A percentile compares a stretch with the other conserved stretches of the same genome.
phyloP scores from a whole-genome alignment of 2,888 invertebrate genomes.

The Eilema griseolum region DNA sequence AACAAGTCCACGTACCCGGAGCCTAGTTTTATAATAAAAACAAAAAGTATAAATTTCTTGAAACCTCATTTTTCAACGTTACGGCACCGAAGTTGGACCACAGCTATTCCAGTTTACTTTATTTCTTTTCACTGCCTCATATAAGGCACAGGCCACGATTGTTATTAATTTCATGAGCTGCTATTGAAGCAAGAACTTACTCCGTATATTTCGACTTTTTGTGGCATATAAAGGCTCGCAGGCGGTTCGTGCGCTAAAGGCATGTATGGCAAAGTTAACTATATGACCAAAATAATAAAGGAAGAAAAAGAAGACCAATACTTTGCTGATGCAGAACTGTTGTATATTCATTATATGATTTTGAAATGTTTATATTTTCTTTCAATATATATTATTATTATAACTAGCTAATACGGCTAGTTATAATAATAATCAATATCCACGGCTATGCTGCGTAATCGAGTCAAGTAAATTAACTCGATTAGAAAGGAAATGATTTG shows the following conservation, averaged over 20 bases:
- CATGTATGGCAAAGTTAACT: conserved; percentile 17
- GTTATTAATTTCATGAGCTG: conserved; percentile 79
- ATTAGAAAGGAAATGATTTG: too few species aligned
- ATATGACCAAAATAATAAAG: conserved; percentile 8
- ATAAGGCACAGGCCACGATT: conserved; percentile 69
- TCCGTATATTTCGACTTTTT: conserved; percentile 40
- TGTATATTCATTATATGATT: not conserved
- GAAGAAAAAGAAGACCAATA: not conserved
- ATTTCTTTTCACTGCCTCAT: conserved; percentile 51
- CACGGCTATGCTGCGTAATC: too few species aligned
- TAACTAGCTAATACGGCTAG: too few species aligned
- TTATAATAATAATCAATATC: too few species aligned
- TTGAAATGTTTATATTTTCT: not conserved
- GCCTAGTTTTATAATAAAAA: too few species aligned
- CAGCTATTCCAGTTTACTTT: conserved; percentile 38
- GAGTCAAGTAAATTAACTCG: too few species aligned
- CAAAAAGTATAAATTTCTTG: not conserved
- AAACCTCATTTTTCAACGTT: conserved; percentile 16
- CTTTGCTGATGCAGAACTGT: not conserved
- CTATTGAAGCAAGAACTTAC: conserved; percentile 66
- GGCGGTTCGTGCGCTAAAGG: conserved; percentile 28
- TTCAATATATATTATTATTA: not conserved
- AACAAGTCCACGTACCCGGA: too few species aligned
- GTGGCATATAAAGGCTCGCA: conserved; percentile 28
- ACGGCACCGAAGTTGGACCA: conserved; percentile 27